Base-by-base conservation (phyloP, 2,888 invertebrate genomes). In the Vannuccia rotundouncinata region DNA sequence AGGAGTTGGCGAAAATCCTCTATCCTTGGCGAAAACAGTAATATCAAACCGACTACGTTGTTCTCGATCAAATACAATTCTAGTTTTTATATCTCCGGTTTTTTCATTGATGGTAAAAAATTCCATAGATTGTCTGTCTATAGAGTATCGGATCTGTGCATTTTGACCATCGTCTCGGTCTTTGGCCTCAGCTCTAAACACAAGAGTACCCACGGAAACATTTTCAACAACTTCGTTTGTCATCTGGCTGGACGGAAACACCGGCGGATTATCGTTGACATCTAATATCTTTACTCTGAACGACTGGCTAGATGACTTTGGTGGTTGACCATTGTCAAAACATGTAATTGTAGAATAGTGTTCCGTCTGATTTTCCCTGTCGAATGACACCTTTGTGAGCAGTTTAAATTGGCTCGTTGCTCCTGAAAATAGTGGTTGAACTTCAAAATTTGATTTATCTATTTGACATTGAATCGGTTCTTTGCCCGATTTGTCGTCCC, bases 181-280 rank as follows among this genome's bases (percentile, higher is more conserved):
- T 29, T 60, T 29, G 1, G 81, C 81, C 29, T 81, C 45, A 1
- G 80, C 74, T 1, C 31, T 27, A 28, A 74, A 79, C 31, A 81
- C 73, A 25, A 74, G 29, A 0, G 81, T 79, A 1, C 81, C 81
- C 27, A 31, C 25, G 5, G 75, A 29, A 22, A 75, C 28, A 66
- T 81, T 81, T 60, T 81, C 81, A 28, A 74, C 76, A 13, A 81
- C 45, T 22, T 25, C 22, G 17, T 81, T 75, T 27, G 28, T 31
- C 80, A 81, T 76, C 25, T 81, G 80, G 22, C n/a, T 13, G 5
- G 74, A 13, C 1, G 31, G 30, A 80, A 81, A 81, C 10, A 59
- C 45, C 29, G 81, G 81, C 1, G 81, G 1, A 45, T 81, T 81
- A 60, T 81, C 81, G 28, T 81, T 81, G 22, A 81, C 66, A 66